A percentile compares a stretch with the other conserved stretches of the same genome.
phyloP scores from a whole-genome alignment of 2,113 vertebrate species.

The Callipepla squamata region DNA sequence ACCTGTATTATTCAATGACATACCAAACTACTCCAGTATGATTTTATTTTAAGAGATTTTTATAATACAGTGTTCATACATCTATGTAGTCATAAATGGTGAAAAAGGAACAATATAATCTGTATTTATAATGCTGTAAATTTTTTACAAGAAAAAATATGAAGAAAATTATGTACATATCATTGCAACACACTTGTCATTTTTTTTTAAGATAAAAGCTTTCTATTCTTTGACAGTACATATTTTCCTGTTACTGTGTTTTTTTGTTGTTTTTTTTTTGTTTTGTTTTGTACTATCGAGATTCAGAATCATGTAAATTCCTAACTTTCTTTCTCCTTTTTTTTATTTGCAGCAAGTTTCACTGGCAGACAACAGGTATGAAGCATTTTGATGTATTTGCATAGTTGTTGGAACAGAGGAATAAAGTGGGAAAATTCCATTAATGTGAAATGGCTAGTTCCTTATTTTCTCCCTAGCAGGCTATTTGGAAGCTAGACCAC shows the following conservation, averaged over 20 bases:
- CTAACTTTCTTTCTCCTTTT: background rate
- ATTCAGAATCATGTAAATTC: background rate
- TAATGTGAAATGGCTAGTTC: background rate
- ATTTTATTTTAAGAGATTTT: background rate
- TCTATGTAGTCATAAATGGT: background rate
- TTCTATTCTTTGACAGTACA: background rate
- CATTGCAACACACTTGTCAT: background rate
- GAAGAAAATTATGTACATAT: background rate
- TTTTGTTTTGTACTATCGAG: background rate
- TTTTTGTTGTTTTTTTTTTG: background rate
- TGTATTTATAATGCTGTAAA: background rate
- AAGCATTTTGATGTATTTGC: background rate
- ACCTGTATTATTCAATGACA: background rate
- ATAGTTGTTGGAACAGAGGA: background rate
- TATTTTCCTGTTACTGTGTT: background rate
- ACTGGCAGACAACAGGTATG: constrained; percentile 81
- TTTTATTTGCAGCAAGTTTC: constrained; percentile 80
- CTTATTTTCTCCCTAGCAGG: background rate
- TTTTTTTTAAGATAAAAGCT: background rate
- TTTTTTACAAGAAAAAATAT: background rate
- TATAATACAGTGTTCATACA: background rate
- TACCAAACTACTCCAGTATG: background rate
- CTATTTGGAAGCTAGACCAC: background rate
- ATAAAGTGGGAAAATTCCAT: background rate
- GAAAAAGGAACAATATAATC: background rate